Percentiles rank a stretch among this genome's conserved stretches.
Evolutionary conservation across 2,888 invertebrate genomes (phyloP).

Genomic region (Lycocerus yunnanus): DNA sequence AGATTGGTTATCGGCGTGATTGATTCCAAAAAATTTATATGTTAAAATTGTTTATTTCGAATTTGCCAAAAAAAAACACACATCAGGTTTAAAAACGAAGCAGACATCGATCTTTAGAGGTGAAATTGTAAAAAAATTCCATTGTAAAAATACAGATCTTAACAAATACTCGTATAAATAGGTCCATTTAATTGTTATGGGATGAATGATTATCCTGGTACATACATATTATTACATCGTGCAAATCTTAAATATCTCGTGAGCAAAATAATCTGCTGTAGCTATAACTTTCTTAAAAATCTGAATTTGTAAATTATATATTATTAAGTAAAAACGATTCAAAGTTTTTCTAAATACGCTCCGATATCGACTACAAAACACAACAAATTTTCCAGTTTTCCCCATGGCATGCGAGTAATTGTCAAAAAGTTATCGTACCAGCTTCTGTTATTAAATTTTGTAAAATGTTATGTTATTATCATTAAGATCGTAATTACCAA

Average conservation of each 20-base stretch:
- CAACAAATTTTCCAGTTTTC: not conserved
- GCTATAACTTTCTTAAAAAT: not conserved
- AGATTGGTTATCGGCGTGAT: not conserved
- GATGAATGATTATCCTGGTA: not conserved
- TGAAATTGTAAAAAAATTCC: not conserved
- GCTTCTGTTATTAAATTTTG: not conserved
- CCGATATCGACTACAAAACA: not conserved
- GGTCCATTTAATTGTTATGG: not conserved
- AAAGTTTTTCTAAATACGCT: not conserved
- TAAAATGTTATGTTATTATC: not conserved
- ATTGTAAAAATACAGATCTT: not conserved
- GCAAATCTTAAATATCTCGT: not conserved
- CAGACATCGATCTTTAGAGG: not conserved
- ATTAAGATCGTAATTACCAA: conserved; percentile 4
- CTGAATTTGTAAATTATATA: not conserved
- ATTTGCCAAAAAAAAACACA: not conserved
- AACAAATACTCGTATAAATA: not conserved
- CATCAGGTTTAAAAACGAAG: not conserved
- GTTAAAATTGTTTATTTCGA: not conserved
- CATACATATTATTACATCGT: not conserved
- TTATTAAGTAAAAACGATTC: not conserved
- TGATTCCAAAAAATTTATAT: not conserved
- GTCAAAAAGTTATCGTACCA: not conserved
- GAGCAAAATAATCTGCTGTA: not conserved
- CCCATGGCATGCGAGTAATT: not conserved